A percentile compares a stretch with the other conserved stretches of the same genome.
phyloP scores from a whole-genome alignment of 2,797 vertebrate species.

The Pantherophis vulpinus region DNA sequence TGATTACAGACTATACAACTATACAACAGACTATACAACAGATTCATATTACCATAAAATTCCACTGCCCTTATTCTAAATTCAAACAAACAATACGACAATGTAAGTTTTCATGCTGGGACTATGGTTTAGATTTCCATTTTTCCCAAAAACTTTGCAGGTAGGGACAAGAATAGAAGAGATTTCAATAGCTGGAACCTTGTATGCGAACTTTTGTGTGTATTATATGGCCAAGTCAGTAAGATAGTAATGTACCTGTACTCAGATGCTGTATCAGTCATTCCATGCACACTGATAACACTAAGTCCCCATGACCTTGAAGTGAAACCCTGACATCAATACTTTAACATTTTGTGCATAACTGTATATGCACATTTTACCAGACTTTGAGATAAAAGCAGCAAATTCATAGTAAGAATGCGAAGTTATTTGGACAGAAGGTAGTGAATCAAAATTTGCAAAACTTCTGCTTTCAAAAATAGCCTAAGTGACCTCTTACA shows the following conservation, averaged over 20 bases:
- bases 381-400: constrained; percentile 64
- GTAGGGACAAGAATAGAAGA: neutral
- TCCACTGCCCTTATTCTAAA: neutral
- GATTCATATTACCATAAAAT: neutral
- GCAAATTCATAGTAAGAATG: constrained; percentile 52
- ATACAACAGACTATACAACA: neutral
- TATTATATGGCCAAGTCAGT: constrained; percentile 11
- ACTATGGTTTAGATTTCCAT: constrained; percentile 21
- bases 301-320: constrained; percentile 65
- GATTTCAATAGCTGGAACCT: constrained; percentile 30
- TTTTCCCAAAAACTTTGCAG: neutral
- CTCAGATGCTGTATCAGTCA: neutral
- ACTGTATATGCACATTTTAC: constrained; percentile 51
- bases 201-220: constrained; percentile 22
- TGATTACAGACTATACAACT: neutral
- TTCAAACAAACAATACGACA: neutral
- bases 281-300: constrained; percentile 34
- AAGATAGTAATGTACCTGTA: constrained; percentile 7
- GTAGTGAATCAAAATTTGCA: constrained; percentile 76
- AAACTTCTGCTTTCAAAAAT: constrained; percentile 80
- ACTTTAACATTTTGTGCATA: constrained; percentile 53
- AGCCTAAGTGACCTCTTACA: constrained; percentile 84
- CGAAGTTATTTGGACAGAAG: constrained; percentile 74
- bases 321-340: constrained; percentile 43
- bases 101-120: neutral